A percentile compares a stretch with the other conserved stretches of the same genome.
Conservation (phyloP, 2,113 vertebrate genomes). For the Cephalopholis sonnerati region DNA sequence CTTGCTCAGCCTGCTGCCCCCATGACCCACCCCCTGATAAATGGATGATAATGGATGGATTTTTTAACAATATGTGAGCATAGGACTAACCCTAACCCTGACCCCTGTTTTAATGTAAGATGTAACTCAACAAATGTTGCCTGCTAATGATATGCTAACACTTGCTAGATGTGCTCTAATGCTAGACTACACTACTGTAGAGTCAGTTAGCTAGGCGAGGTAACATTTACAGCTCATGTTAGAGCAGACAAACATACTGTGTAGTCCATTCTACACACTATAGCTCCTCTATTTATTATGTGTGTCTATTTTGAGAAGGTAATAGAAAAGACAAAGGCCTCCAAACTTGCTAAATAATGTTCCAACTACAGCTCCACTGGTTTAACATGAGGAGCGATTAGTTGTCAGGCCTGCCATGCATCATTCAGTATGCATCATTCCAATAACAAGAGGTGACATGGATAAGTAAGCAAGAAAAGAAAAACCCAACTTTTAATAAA, state of each 20-base stretch:
- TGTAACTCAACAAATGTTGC: too few relatives aligned
- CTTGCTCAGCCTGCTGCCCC: too few relatives aligned
- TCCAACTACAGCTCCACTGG: neutral
- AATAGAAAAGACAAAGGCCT: neutral
- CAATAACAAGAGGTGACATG: neutral
- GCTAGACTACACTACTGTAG: too few relatives aligned
- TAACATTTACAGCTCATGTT: neutral
- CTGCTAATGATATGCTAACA: too few relatives aligned
- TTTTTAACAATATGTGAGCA: too few relatives aligned
- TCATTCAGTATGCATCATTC: neutral
- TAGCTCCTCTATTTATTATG: neutral
- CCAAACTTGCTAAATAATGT: too few relatives aligned
- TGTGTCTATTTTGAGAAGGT: neutral
- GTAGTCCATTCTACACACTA: neutral
- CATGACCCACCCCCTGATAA: too few relatives aligned
- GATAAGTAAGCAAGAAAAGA: neutral
- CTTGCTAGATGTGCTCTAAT: too few relatives aligned
- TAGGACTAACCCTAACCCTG: too few relatives aligned
- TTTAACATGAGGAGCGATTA: neutral
- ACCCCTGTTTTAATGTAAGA: too few relatives aligned
- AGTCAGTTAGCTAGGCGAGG: too few relatives aligned
- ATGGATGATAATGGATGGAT: too few relatives aligned
- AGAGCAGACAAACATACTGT: neutral
- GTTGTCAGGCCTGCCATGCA: neutral
- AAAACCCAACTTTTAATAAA: neutral